These are phyloP conservation scores for Eilema caniola DNA, from an alignment of 2,888 invertebrate genomes.

Conservation along the genomic window DNA sequence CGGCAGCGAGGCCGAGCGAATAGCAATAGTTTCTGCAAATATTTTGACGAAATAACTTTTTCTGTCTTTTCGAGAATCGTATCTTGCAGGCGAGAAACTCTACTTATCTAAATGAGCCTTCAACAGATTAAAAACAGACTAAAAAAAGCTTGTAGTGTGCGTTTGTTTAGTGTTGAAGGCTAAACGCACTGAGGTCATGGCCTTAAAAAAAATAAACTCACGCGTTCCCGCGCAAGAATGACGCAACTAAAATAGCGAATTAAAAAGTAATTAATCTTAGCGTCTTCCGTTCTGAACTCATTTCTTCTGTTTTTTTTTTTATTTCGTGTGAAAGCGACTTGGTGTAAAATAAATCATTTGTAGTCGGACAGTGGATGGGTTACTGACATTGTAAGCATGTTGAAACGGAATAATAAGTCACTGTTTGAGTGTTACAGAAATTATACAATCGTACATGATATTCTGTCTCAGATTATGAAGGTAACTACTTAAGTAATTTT, in stretches of 20 bases:
- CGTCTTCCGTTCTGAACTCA: conserved; percentile 64
- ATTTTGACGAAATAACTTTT: no score
- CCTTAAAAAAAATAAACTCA: conserved; percentile 30
- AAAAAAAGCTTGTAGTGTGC: no score
- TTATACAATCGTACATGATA: not conserved
- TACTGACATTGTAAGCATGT: conserved; percentile 26
- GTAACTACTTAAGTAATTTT: no score
- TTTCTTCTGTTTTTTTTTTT: conserved; percentile 60
- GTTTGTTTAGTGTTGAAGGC: conserved; percentile 13
- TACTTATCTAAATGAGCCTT: no score
- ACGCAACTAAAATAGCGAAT: conserved; percentile 79
- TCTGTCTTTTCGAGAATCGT: no score
- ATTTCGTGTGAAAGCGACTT: conserved; percentile 75
- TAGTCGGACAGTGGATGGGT: conserved; percentile 36
- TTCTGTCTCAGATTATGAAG: no score
- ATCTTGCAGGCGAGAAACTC: no score
- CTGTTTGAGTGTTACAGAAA: not conserved
- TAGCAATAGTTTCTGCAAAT: no score
- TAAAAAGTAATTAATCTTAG: conserved; percentile 80
- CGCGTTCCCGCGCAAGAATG: conserved; percentile 51
- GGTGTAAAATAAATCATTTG: conserved; percentile 71
- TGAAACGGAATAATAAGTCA: conserved; percentile 10
- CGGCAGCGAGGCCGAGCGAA: no score
- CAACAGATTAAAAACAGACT: no score
- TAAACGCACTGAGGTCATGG: conserved; percentile 16